These are phyloP conservation scores for Scaptomyza graminum DNA, from an alignment of 1,140 invertebrate species.

Conservation along the genomic window DNA sequence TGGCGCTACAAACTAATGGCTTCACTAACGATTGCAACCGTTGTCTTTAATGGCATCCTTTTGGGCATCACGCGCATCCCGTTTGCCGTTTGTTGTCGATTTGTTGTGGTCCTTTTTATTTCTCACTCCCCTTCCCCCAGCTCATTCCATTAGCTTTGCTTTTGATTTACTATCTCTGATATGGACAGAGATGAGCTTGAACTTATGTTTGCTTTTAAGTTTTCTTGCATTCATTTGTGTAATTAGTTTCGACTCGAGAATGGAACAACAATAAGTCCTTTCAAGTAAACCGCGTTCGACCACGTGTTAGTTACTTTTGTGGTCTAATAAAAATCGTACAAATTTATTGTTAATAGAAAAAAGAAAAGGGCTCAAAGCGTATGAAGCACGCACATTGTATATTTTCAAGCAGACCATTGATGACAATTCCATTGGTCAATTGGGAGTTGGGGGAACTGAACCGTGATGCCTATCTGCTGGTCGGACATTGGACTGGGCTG, in stretches of 20 bases:
- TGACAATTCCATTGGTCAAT: constrained; percentile 24
- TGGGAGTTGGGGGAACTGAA: constrained; percentile 4
- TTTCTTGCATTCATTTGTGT: constrained; percentile 22
- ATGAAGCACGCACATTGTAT: constrained; percentile 63
- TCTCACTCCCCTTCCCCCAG: too few species aligned
- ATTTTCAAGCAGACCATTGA: constrained; percentile 7
- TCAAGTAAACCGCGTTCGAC: too few species aligned
- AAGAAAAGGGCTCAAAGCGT: constrained; percentile 51
- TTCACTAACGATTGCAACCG: constrained; percentile 82
- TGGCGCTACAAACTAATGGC: constrained; percentile 76
- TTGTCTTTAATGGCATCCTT: constrained; percentile 80
- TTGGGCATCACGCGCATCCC: constrained; percentile 70
- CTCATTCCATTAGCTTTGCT: neutral
- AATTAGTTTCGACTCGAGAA: constrained; percentile 35
- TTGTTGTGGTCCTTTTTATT: constrained; percentile 37
- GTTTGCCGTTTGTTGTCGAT: constrained; percentile 48
- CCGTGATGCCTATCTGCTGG: constrained; percentile 67
- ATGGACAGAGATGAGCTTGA: constrained; percentile 34
- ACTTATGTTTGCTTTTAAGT: constrained; percentile 8
- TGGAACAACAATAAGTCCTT: neutral
- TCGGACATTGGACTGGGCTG: constrained; percentile 25
- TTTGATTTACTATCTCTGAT: constrained; percentile 46
- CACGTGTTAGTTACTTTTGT: constrained; percentile 27
- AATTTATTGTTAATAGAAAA: constrained; percentile 83
- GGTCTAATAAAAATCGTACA: constrained; percentile 67